Percentiles rank a stretch among this genome's conserved stretches.
Evolutionary conservation across 2,797 vertebrate genomes (phyloP).

Genomic region (Menidia menidia): DNA sequence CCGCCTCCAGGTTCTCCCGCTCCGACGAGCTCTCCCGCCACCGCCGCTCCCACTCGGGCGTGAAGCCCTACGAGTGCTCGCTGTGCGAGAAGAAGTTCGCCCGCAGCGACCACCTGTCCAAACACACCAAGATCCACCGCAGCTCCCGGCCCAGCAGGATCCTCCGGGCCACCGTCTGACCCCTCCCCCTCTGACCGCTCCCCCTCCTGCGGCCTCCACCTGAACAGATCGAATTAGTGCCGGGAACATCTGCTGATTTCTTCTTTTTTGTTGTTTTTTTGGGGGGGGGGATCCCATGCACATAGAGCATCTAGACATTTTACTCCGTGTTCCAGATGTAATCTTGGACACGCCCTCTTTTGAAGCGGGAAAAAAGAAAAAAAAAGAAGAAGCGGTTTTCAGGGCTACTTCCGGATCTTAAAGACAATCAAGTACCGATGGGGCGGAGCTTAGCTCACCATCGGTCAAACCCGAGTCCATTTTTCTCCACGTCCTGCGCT

Average conservation of each 20-base stretch:
- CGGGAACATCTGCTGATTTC: constrained; percentile 16
- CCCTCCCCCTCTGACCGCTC: constrained; percentile 17
- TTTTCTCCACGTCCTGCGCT: constrained; percentile 27
- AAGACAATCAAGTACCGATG: constrained; percentile 7
- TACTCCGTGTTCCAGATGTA: constrained; percentile 1
- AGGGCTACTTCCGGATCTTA: neutral
- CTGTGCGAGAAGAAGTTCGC: constrained; percentile 88
- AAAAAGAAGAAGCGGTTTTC: neutral
- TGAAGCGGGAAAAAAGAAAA: too few species aligned
- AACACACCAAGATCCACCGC: constrained; percentile 87
- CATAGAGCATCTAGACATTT: constrained; percentile 39
- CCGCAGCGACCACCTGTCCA: constrained; percentile 86
- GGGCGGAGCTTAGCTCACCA: constrained; percentile 8
- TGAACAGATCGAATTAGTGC: constrained; percentile 40
- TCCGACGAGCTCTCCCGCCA: constrained; percentile 86
- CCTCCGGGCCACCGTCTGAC: constrained; percentile 78
- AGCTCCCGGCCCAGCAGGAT: constrained; percentile 81
- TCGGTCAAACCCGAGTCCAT: constrained; percentile 9
- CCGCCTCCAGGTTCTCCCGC: constrained; percentile 81
- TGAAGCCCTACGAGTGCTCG: constrained; percentile 85
- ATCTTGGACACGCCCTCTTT: too few species aligned
- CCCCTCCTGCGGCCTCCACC: constrained; percentile 31
- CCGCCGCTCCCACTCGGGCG: constrained; percentile 85
- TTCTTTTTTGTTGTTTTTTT: neutral
- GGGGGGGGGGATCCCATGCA: constrained; percentile 51